A percentile compares a stretch with the other conserved stretches of the same genome.
Evolutionary conservation across 1,140 invertebrate species (phyloP).

Genomic region (Temnothorax longispinosus): DNA sequence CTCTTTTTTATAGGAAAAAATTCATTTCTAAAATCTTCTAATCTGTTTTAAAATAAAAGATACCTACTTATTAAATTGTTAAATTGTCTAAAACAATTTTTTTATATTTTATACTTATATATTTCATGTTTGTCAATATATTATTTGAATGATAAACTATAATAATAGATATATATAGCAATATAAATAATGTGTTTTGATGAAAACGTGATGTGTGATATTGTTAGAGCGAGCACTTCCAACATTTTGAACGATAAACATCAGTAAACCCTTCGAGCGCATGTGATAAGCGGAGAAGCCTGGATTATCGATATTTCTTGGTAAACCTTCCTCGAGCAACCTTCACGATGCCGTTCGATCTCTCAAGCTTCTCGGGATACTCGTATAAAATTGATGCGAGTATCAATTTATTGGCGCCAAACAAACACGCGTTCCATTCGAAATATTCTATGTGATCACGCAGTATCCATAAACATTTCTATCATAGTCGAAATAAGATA

Average conservation of each 20-base stretch:
- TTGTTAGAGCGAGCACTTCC: conserved; percentile 39
- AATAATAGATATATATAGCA: background rate
- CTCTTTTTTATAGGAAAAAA: background rate
- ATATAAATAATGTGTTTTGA: conserved; percentile 29
- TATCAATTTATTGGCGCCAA: conserved; percentile 51
- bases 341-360: conserved; percentile 41
- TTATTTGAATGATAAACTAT: background rate
- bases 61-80: background rate
- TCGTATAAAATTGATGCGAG: conserved; percentile 42
- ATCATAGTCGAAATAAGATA: background rate
- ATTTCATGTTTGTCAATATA: background rate
- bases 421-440: conserved; percentile 38
- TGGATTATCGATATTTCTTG: conserved; percentile 57
- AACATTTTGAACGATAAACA: conserved; percentile 50
- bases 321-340: conserved; percentile 50
- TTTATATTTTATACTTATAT: background rate
- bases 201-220: conserved; percentile 38
- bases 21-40: background rate
- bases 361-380: conserved; percentile 35
- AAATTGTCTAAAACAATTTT: background rate
- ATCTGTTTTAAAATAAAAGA: background rate
- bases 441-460: conserved; percentile 1
- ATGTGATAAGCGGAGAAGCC: conserved; percentile 45
- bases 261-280: conserved; percentile 43
- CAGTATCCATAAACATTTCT: conserved; percentile 1